phyloP scores from a whole-genome alignment of 2,113 vertebrate genomes.

The Recurvirostra avosetta region DNA sequence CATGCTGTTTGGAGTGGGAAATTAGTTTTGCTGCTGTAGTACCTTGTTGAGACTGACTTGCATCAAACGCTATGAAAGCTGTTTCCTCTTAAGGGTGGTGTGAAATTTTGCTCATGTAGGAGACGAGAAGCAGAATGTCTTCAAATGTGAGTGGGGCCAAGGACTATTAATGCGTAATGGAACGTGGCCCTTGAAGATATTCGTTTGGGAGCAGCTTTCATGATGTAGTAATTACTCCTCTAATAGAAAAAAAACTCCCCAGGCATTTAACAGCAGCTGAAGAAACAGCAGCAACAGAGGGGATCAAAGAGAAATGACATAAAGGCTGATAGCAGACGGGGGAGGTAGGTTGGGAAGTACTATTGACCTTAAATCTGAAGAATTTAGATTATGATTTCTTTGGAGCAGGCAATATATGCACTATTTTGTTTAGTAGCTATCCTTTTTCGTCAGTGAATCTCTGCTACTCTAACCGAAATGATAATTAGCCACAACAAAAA shows the following conservation, averaged over 20 bases:
- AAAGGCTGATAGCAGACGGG: neutral
- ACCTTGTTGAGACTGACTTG: neutral
- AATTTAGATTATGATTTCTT: neutral
- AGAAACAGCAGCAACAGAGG: neutral
- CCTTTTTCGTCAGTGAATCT: neutral
- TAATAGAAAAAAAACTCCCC: neutral
- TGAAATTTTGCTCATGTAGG: neutral
- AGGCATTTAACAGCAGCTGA: neutral
- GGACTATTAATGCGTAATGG: neutral
- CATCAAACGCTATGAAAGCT: neutral
- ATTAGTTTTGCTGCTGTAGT: neutral
- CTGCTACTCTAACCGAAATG: neutral
- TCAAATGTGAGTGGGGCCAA: neutral
- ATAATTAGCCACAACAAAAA: neutral
- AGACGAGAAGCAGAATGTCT: neutral
- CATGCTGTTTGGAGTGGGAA: neutral
- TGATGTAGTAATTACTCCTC: neutral
- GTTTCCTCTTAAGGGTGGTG: neutral
- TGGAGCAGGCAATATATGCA: neutral
- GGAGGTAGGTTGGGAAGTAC: neutral
- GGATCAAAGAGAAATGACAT: neutral
- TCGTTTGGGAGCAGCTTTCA: neutral
- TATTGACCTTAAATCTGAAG: neutral
- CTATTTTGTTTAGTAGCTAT: neutral
- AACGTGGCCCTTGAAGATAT: neutral